These are phyloP conservation scores for Heliconius charithonia DNA, from an alignment of 2,888 invertebrate species.

Conservation along the genomic window DNA sequence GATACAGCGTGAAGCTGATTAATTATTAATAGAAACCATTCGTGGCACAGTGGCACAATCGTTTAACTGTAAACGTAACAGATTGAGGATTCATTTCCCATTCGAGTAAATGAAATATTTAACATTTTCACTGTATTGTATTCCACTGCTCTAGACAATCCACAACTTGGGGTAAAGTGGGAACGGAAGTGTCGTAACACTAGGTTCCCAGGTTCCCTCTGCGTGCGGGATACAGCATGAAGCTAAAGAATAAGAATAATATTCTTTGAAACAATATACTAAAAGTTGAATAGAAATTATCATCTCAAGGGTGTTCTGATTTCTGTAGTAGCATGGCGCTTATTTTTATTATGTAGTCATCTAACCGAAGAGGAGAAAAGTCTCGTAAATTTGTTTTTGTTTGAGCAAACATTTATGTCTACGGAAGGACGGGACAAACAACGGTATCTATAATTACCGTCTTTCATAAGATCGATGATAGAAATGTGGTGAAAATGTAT, in stretches of 20 bases:
- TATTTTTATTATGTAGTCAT: slow-evolving; percentile 18
- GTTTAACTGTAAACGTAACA: too few relatives aligned
- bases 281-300: neutral
- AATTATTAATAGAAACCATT: too few relatives aligned
- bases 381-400: slow-evolving; percentile 41
- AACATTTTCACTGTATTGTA: too few relatives aligned
- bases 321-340: neutral
- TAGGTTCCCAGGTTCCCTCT: too few relatives aligned
- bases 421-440: slow-evolving; percentile 39
- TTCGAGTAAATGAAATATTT: too few relatives aligned
- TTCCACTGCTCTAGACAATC: too few relatives aligned
- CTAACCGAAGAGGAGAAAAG: slow-evolving; percentile 30
- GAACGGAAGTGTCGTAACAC: too few relatives aligned
- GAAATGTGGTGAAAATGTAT: slow-evolving; percentile 8
- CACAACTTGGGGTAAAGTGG: too few relatives aligned
- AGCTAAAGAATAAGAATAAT: neutral
- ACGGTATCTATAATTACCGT: slow-evolving; percentile 23
- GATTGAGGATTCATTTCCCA: too few relatives aligned
- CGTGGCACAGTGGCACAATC: too few relatives aligned
- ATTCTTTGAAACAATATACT: neutral
- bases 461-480: slow-evolving; percentile 20
- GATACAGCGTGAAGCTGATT: too few relatives aligned
- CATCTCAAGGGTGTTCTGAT: neutral
- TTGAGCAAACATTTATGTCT: slow-evolving; percentile 43
- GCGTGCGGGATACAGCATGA: neutral